Percentiles rank a stretch among this genome's conserved stretches.
phyloP scores from a whole-genome alignment of 2,888 invertebrate species.

The Cryptus armator region DNA sequence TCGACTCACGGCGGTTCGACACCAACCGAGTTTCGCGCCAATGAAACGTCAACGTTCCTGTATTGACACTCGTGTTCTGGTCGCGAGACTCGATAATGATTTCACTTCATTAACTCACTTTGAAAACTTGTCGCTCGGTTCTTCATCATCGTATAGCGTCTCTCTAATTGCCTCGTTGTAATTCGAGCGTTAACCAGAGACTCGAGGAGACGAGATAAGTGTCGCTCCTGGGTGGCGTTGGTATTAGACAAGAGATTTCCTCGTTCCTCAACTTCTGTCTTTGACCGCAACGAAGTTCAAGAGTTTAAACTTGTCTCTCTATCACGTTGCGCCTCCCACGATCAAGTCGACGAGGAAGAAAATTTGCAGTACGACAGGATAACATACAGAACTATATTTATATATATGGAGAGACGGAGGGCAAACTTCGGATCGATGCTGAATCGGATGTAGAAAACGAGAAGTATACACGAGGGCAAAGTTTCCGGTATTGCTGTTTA shows the following conservation, averaged over 20 bases:
- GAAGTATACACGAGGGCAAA: background rate
- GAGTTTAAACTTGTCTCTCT: background rate
- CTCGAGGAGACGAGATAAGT: background rate
- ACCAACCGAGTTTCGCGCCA: constrained; percentile 22
- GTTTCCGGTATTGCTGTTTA: constrained; percentile 13
- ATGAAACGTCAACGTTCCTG: constrained; percentile 43
- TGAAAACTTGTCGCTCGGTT: constrained; percentile 37
- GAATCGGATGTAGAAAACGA: constrained; percentile 6
- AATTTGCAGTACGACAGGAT: background rate
- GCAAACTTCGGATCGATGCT: constrained; percentile 2
- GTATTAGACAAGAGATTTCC: background rate
- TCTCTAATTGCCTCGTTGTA: constrained; percentile 31
- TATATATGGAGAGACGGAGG: background rate
- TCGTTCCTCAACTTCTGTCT: background rate
- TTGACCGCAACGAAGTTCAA: background rate
- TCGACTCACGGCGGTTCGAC: background rate
- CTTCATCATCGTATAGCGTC: background rate
- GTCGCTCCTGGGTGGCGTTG: background rate
- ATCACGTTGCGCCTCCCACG: background rate
- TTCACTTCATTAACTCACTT: constrained; percentile 45
- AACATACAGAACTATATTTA: background rate
- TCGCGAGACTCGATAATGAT: constrained; percentile 38
- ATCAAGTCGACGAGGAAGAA: background rate
- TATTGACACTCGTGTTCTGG: constrained; percentile 29
- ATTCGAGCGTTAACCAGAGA: background rate